Evolutionary conservation across 2,888 invertebrate genomes (phyloP).

Genomic region (Pseudanteris insignis): DNA sequence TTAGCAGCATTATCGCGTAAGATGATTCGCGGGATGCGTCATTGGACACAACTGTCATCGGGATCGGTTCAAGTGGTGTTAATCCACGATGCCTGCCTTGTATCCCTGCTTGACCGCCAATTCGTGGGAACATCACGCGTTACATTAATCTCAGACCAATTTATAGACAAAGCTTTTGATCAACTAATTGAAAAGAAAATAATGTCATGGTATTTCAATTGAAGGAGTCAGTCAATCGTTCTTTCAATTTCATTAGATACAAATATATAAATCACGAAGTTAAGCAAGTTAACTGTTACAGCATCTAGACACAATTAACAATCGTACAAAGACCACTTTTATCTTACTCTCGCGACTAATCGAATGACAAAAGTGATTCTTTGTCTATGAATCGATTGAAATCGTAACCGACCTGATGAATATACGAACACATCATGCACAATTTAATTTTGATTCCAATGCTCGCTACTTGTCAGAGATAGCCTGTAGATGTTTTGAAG

Average conservation of each 20-base stretch:
- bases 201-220: slow-evolving; percentile 35
- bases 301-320: slow-evolving; percentile 15
- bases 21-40: slow-evolving; percentile 59
- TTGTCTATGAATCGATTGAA: slow-evolving; percentile 3
- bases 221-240: slow-evolving; percentile 19
- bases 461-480: too few species aligned
- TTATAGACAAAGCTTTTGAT: slow-evolving; percentile 34
- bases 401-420: neutral
- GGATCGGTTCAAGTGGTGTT: slow-evolving; percentile 65
- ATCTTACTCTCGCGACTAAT: slow-evolving; percentile 12
- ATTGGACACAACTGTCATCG: slow-evolving; percentile 58
- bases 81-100: slow-evolving; percentile 55
- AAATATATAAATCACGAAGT: slow-evolving; percentile 31
- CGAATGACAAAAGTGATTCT: slow-evolving; percentile 13
- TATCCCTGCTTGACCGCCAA: slow-evolving; percentile 50
- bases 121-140: slow-evolving; percentile 59
- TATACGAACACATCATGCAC: neutral
- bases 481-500: too few species aligned
- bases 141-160: slow-evolving; percentile 36
- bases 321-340: slow-evolving; percentile 14
- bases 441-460: neutral
- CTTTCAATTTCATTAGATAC: slow-evolving; percentile 14
- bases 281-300: slow-evolving; percentile 18
- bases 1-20: slow-evolving; percentile 51
- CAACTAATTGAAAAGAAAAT: slow-evolving; percentile 33